phyloP scores from a whole-genome alignment of 1,140 invertebrate genomes.

The Drosophila ambigua region DNA sequence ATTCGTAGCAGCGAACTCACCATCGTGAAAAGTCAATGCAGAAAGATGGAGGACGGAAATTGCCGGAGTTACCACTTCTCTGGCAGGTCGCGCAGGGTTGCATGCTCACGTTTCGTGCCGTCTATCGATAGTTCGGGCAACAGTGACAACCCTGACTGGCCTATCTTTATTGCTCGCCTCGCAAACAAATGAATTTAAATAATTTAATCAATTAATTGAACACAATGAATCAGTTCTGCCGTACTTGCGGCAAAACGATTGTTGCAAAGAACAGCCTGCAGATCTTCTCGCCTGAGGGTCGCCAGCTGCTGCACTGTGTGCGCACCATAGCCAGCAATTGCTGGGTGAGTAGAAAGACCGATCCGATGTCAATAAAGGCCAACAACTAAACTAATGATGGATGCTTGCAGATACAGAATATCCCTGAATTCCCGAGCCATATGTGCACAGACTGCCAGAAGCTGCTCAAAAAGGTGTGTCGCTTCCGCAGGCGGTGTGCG shows the following conservation, averaged over 20 bases:
- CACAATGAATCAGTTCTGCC: conserved; percentile 62
- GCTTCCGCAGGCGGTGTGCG: conserved; percentile 57
- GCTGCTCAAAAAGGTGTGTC: conserved; percentile 43
- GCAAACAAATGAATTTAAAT: conserved; percentile 39
- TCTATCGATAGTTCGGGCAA: conserved; percentile 38
- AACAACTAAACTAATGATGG: too few relatives aligned
- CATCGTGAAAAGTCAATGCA: conserved; percentile 83
- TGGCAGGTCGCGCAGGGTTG: conserved; percentile 28
- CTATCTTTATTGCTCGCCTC: conserved; percentile 5
- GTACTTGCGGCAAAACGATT: conserved; percentile 54
- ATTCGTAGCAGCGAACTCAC: conserved; percentile 69
- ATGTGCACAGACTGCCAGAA: conserved; percentile 52
- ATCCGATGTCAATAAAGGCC: not conserved
- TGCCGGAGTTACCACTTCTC: conserved; percentile 63
- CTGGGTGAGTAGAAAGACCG: conserved; percentile 37
- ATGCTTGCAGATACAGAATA: conserved; percentile 43
- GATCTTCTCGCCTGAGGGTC: conserved; percentile 37
- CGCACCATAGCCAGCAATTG: conserved; percentile 56
- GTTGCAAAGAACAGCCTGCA: conserved; percentile 37
- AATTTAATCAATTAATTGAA: conserved; percentile 25
- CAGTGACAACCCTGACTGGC: not conserved
- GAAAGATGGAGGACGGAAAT: conserved; percentile 84
- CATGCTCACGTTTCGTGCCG: not conserved
- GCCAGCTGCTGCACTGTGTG: conserved; percentile 38
- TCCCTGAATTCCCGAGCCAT: conserved; percentile 33